Evolutionary conservation across 2,113 vertebrate genomes (phyloP), one percentile per base, ranked within the genome.

Genomic region (Corythoichthys intestinalis): DNA sequence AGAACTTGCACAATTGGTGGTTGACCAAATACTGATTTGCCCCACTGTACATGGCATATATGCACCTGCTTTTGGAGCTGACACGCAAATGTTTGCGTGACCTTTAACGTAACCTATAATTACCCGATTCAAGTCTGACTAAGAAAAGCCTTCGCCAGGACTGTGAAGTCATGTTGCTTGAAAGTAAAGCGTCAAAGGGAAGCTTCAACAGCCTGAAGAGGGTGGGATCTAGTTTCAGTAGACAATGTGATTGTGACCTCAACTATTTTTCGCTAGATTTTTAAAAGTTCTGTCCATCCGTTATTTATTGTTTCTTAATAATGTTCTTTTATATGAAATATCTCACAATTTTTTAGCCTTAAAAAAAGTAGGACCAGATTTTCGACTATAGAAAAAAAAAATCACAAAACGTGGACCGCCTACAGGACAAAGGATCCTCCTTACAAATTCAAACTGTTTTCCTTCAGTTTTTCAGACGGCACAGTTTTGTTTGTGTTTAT

Each of bases 211-310:
- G 47, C 37, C 34, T 34, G 60, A 65, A 67, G 66, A 71, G 38
- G 39, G 63, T 14, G 0, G 4, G 28, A 60, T 74, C 49, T 47
- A 64, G 64, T 72, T 79, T 38, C 47, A 63, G 64, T 9, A 35
- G 28, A 38, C 28, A 47, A 48, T 37, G 65, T 70, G 41, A 76
- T 65, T 66, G 78, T 69, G n/a, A 76, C 49, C 38, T 64, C 3
- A 56, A 72, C 34, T 62, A 69, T 68, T 65, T 65, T 41, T 28
- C 67, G 66, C 56, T 17, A 5, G 67, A 39, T 39, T 60, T 46
- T 7, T 7, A 41, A 13, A 28, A 28, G 20, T 28, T 28, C 20
- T 28, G 20, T 28, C 20, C 20, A 28, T 28, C 20, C 20, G 20
- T 28, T 28, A 28, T 28, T 28, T 28, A 28, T 28, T 28, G 20